These are phyloP conservation scores for Tetramorium alpestre DNA, from an alignment of 1,140 invertebrate species.

Conservation along the genomic window DNA sequence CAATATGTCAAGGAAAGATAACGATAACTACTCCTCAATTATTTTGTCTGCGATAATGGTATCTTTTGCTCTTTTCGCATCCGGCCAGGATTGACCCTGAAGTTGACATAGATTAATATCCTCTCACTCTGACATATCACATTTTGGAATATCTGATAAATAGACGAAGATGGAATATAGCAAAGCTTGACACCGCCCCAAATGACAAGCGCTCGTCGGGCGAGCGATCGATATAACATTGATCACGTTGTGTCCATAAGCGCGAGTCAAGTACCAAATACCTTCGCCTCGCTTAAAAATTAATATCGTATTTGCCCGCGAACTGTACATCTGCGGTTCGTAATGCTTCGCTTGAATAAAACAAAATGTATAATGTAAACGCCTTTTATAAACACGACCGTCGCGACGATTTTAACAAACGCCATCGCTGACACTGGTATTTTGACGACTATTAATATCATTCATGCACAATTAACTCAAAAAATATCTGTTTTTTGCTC, in stretches of 20 bases:
- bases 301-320: neutral
- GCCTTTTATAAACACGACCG: neutral
- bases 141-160: slow-evolving; percentile 42
- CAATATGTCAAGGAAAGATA: neutral
- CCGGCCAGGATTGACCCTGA: neutral
- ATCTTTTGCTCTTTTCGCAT: neutral
- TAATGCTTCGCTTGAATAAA: slow-evolving; percentile 12
- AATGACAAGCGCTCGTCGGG: slow-evolving; percentile 12
- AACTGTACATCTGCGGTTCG: neutral
- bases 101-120: slow-evolving; percentile 52
- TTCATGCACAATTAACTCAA: neutral
- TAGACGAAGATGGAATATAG: neutral
- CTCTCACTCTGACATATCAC: neutral
- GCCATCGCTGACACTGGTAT: too few species aligned
- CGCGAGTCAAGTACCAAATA: slow-evolving; percentile 26
- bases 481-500: neutral
- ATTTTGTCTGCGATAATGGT: neutral
- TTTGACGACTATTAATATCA: slow-evolving; percentile 15
- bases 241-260: slow-evolving; percentile 15
- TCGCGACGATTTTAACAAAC: neutral
- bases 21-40: neutral
- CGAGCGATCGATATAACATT: slow-evolving; percentile 30
- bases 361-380: slow-evolving; percentile 7
- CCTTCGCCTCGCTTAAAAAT: slow-evolving; percentile 9
- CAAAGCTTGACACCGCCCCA: slow-evolving; percentile 6